These are phyloP conservation scores for Phyllotreta striolata DNA, from an alignment of 2,888 invertebrate genomes.

Conservation along the genomic window DNA sequence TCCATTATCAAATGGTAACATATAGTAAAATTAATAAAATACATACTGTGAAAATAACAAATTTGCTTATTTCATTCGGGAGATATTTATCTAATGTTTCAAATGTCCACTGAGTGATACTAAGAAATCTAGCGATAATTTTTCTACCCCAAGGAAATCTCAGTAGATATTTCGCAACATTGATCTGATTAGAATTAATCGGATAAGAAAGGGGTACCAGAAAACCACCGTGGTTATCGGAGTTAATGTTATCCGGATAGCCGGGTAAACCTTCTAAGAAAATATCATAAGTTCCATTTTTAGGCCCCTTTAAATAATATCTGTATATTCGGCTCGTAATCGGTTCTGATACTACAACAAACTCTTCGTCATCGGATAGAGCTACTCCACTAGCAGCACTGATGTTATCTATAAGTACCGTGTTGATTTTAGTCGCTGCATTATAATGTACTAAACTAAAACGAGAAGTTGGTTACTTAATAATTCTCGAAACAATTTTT, in stretches of 20 bases:
- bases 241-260: constrained; percentile 71
- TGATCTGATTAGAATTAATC: constrained; percentile 67
- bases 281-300: constrained; percentile 75
- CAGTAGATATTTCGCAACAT: constrained; percentile 64
- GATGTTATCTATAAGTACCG: constrained; percentile 77
- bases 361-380: constrained; percentile 83
- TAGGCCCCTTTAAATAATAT: constrained; percentile 81
- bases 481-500: neutral
- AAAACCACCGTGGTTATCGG: constrained; percentile 68
- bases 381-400: constrained; percentile 92
- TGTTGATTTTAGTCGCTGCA: constrained; percentile 77
- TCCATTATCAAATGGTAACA: neutral
- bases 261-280: constrained; percentile 85
- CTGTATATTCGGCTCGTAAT: constrained; percentile 71
- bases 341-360: constrained; percentile 82
- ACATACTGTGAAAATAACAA: constrained; percentile 69
- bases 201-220: constrained; percentile 69
- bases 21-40: constrained; percentile 5
- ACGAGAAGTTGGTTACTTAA: constrained; percentile 23
- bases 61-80: constrained; percentile 72
- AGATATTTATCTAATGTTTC: constrained; percentile 69
- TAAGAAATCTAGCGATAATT: constrained; percentile 68
- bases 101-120: constrained; percentile 71
- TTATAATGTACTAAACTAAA: constrained; percentile 82
- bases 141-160: constrained; percentile 72